A percentile compares a stretch with the other conserved stretches of the same genome.
Evolutionary conservation across 2,113 vertebrate species (phyloP).

Genomic region (Apaloderma vittatum): DNA sequence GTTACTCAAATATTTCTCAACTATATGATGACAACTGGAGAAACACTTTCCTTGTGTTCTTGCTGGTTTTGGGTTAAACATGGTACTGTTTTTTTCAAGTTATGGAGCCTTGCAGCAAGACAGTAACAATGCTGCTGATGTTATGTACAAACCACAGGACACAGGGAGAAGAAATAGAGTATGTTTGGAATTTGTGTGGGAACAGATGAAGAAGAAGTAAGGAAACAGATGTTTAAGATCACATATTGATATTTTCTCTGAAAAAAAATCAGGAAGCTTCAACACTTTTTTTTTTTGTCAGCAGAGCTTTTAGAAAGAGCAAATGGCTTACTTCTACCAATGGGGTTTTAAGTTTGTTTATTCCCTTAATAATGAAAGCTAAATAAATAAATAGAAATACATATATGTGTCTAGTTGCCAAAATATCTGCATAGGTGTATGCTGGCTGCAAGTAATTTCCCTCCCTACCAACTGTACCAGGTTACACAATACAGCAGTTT

Average conservation of each 20-base stretch:
- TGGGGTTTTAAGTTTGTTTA: not conserved
- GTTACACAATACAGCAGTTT: not conserved
- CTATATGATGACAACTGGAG: not conserved
- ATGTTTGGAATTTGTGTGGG: constrained; percentile 72
- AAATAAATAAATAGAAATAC: not conserved
- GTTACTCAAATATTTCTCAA: constrained; percentile 6
- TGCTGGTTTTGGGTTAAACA: constrained; percentile 42
- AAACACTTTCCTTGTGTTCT: constrained; percentile 11
- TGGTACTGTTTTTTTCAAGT: constrained; percentile 31
- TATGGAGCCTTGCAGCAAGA: constrained; percentile 48
- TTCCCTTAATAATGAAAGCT: not conserved
- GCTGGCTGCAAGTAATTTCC: not conserved
- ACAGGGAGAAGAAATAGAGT: constrained; percentile 58
- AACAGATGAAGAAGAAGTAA: constrained; percentile 60
- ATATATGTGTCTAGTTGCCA: not conserved
- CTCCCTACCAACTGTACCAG: not conserved
- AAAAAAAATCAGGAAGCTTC: constrained; percentile 55
- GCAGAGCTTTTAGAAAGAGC: not conserved
- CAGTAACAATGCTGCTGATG: constrained; percentile 54
- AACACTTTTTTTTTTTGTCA: not conserved
- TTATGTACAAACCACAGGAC: constrained; percentile 60
- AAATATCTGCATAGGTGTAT: not conserved
- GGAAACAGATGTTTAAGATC: constrained; percentile 70
- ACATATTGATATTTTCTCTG: constrained; percentile 44
- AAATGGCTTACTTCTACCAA: not conserved